These are phyloP conservation scores for Oppia nitens DNA, from an alignment of 1,140 invertebrate genomes.

Conservation along the genomic window DNA sequence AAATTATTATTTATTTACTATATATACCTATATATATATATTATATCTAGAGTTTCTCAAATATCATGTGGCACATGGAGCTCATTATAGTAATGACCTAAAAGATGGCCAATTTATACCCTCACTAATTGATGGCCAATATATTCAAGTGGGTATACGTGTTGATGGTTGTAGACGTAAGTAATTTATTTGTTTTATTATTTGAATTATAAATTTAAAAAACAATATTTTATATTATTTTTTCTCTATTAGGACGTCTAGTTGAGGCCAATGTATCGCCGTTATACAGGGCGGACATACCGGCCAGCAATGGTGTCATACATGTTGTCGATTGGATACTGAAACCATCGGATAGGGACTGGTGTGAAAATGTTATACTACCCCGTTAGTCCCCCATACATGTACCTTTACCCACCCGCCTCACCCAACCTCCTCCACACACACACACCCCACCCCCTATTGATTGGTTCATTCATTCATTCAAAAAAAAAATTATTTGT, in stretches of 20 bases:
- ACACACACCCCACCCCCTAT: too few relatives aligned
- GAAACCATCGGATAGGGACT: constrained; percentile 19
- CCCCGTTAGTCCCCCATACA: too few relatives aligned
- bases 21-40: too few relatives aligned
- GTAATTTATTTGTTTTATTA: constrained; percentile 13
- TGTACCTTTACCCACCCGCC: too few relatives aligned
- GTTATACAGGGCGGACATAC: constrained; percentile 31
- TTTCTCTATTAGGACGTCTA: constrained; percentile 20
- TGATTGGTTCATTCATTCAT: too few relatives aligned
- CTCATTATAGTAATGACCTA: constrained; percentile 22
- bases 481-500: too few relatives aligned
- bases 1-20: neutral
- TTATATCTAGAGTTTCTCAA: constrained; percentile 20
- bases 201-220: neutral
- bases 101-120: constrained; percentile 23
- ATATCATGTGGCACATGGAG: constrained; percentile 23
- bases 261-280: constrained; percentile 24
- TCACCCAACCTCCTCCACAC: too few relatives aligned
- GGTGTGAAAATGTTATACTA: constrained; percentile 20
- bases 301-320: constrained; percentile 39
- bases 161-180: constrained; percentile 24
- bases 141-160: constrained; percentile 21
- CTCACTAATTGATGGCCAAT: constrained; percentile 19
- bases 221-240: neutral
- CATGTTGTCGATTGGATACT: constrained; percentile 33